Base-by-base conservation (phyloP, 2,888 invertebrate species). In the Acanthosepion lycidas region DNA sequence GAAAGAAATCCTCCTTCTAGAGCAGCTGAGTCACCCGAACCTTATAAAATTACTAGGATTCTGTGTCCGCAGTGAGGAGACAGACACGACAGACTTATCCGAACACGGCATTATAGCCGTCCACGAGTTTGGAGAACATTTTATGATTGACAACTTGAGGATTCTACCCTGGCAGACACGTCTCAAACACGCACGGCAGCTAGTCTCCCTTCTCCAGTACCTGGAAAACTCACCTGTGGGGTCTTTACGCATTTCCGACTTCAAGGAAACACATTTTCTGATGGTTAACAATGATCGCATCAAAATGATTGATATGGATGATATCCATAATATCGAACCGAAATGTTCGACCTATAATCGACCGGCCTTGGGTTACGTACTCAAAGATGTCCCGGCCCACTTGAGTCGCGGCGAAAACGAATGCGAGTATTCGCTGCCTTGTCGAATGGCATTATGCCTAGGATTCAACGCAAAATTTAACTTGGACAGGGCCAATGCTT, bases 221-320 rank as follows among this genome's bases (percentile, higher is more conserved):
- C 96, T 97, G 23, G 96, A 97, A 94, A 95, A 96, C 93, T 97
- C 97, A 4, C 97, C 97, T 0, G 96, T 97, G 0, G 97, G 97
- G 8, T 97, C 97, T 5, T 95, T 97, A 91, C 95, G 97, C 26
- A 96, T 97, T 15, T 96, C 97, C 9, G 97, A 97, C 95, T 96
- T 97, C 94, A 97, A 97, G 95, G 97, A 97, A 94, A 96, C 96
- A 3, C 97, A 97, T 95, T 96, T 97, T 95, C 96, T 97, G 51
- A 95, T 97, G 95, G 96, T 96, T 49, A 96, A 96, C 94, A 95
- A 95, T 49, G 96, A 95, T 53, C 91, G 94, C n/a, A 95, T 97
- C 53, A 97, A 97, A 94, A 96, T 97, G 95, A 97, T 97, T 28
- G 97, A 97, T 95, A 95, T 97, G 15, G 97, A 97, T 94, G 97